Percentiles rank a stretch among this genome's conserved stretches.
Evolutionary conservation across 2,888 invertebrate genomes (phyloP).

Genomic region (Acanthopleura granulata): DNA sequence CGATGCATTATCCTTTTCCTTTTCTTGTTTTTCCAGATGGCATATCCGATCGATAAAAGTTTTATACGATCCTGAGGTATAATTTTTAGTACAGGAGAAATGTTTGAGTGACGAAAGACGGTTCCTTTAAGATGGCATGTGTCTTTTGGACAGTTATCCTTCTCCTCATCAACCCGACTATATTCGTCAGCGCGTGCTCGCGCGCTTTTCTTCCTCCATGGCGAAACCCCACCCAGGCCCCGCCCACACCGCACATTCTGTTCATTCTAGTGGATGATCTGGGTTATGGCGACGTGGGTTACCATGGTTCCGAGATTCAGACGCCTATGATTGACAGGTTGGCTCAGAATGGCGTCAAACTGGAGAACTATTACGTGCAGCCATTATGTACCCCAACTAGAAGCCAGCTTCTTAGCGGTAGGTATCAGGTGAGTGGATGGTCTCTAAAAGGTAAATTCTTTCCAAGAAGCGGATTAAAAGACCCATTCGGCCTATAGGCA

Average conservation of each 20-base stretch:
- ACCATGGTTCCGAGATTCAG: conserved; percentile 36
- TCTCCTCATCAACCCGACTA: background rate
- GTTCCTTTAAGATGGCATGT: no score
- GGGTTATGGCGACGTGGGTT: conserved; percentile 40
- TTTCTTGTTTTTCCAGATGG: no score
- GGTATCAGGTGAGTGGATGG: conserved; percentile 31
- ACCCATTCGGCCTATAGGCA: no score
- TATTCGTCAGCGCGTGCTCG: background rate
- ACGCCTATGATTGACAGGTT: conserved; percentile 37
- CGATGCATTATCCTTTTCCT: no score
- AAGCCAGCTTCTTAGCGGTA: conserved; percentile 37
- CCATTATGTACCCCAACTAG: conserved; percentile 39
- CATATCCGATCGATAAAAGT: no score
- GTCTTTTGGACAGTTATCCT: background rate
- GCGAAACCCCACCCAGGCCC: background rate
- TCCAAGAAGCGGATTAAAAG: no score
- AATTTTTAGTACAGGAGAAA: no score
- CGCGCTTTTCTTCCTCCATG: background rate
- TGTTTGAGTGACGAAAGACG: no score
- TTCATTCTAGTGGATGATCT: conserved; percentile 42
- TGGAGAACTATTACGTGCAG: conserved; percentile 43
- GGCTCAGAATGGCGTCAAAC: conserved; percentile 32
- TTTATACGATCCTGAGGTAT: no score
- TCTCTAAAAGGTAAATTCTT: no score
- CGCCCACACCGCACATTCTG: conserved; percentile 31